Percentiles rank a stretch among this genome's conserved stretches.
Evolutionary conservation across 64 coral and sea anemone species (phyloP).

Genomic region (Pocillopora verrucosa): DNA sequence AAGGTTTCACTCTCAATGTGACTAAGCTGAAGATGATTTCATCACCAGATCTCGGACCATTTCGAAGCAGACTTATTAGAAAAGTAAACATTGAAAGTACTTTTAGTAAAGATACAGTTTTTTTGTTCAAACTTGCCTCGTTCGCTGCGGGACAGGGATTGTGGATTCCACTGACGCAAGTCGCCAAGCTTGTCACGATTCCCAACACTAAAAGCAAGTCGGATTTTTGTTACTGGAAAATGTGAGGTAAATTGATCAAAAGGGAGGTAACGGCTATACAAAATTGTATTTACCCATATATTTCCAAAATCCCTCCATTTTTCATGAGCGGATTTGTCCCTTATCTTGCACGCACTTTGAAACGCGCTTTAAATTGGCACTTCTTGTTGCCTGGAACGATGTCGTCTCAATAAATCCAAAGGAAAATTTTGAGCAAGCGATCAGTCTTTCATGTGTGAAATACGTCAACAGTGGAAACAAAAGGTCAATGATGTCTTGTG

Average conservation of each 20-base stretch:
- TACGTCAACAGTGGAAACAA: not conserved
- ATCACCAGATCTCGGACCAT: not conserved
- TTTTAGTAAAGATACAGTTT: not conserved
- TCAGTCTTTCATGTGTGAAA: not conserved
- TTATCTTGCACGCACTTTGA: not conserved
- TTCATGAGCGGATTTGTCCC: not conserved
- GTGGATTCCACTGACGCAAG: not conserved
- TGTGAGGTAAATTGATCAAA: not conserved
- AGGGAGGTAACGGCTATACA: not conserved
- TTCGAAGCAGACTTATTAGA: not conserved
- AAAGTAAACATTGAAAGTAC: not conserved
- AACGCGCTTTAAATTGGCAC: not conserved
- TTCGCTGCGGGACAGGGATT: not conserved
- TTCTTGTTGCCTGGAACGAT: not conserved
- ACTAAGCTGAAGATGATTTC: not conserved
- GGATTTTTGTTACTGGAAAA: not conserved
- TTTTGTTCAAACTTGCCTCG: not conserved
- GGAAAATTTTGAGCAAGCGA: not conserved
- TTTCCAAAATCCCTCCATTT: not conserved
- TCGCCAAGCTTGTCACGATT: not conserved
- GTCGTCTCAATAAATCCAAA: not conserved
- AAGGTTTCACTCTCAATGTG: too few relatives aligned
- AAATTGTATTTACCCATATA: not conserved
- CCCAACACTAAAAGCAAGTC: not conserved
- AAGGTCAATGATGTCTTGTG: not conserved